Evolutionary conservation across 2,113 vertebrate species (phyloP).

Genomic region (Dissostichus mawsoni): DNA sequence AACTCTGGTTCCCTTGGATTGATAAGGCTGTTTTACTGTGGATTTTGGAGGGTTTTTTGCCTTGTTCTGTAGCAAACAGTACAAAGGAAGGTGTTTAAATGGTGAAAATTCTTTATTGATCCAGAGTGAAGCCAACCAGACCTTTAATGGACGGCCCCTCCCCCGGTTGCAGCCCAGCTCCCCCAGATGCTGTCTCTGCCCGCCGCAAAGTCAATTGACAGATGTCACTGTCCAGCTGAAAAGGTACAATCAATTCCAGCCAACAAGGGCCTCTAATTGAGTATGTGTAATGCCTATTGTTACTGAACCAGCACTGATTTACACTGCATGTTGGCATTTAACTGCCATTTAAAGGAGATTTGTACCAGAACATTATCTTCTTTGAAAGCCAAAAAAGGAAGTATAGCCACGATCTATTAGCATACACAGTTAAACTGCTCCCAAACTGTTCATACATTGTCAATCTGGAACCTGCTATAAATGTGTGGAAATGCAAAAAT

Average conservation of each 20-base stretch:
- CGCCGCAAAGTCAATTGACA: constrained; percentile 77
- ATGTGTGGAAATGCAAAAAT: constrained; percentile 10
- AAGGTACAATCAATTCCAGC: constrained; percentile 86
- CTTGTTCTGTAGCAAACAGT: constrained; percentile 7
- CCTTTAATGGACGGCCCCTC: constrained; percentile 78
- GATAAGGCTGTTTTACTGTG: background rate
- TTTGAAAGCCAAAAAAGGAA: constrained; percentile 42
- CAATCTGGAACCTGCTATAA: background rate
- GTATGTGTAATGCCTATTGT: constrained; percentile 59
- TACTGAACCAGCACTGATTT: constrained; percentile 52
- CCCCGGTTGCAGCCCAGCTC: constrained; percentile 75
- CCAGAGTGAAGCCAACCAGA: constrained; percentile 85
- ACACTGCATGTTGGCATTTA: constrained; percentile 40
- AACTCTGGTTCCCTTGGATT: background rate
- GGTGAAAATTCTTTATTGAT: constrained; percentile 75
- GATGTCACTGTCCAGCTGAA: constrained; percentile 88
- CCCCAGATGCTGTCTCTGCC: constrained; percentile 83
- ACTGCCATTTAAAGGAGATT: constrained; percentile 64
- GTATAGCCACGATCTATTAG: constrained; percentile 14
- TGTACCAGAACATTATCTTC: constrained; percentile 46
- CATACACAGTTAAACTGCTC: constrained; percentile 13
- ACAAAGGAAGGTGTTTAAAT: constrained; percentile 56
- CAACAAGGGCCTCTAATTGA: constrained; percentile 62
- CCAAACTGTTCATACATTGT: background rate
- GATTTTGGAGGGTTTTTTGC: background rate